Percentiles rank a stretch among this genome's conserved stretches.
Conservation (phyloP, 2,797 vertebrate genomes). For the Sebastes melanostomus region DNA sequence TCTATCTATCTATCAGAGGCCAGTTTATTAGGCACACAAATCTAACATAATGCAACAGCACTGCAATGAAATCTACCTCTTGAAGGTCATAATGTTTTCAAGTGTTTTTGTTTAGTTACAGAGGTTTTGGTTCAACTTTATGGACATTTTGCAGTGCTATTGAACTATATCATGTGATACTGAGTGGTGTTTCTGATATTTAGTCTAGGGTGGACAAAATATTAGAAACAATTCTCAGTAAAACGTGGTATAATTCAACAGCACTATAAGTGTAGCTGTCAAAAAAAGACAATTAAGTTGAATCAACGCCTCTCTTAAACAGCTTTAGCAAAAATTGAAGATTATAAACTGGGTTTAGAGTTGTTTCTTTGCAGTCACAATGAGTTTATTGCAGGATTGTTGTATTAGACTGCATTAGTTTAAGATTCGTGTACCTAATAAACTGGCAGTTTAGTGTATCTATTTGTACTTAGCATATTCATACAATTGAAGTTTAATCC, state of each 20-base stretch:
- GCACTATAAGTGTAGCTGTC: background rate
- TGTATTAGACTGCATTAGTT: background rate
- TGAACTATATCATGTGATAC: background rate
- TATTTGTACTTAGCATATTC: background rate
- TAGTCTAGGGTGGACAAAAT: background rate
- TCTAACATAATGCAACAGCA: background rate
- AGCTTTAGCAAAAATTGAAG: background rate
- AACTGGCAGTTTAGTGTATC: background rate
- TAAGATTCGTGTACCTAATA: background rate
- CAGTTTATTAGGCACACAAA: background rate
- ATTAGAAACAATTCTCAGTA: background rate
- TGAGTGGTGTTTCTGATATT: background rate
- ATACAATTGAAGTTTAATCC: background rate
- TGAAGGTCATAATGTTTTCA: background rate
- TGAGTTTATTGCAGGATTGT: background rate
- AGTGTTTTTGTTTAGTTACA: background rate
- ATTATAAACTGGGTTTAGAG: background rate
- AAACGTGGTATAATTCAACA: background rate
- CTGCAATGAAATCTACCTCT: too few relatives aligned
- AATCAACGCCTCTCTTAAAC: background rate
- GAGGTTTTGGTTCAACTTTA: background rate
- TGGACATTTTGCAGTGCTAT: background rate
- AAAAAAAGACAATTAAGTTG: background rate
- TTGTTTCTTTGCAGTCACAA: background rate
- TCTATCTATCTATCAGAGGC: background rate